phyloP scores from a whole-genome alignment of 2,113 vertebrate genomes.

The Anoura caudifer region DNA sequence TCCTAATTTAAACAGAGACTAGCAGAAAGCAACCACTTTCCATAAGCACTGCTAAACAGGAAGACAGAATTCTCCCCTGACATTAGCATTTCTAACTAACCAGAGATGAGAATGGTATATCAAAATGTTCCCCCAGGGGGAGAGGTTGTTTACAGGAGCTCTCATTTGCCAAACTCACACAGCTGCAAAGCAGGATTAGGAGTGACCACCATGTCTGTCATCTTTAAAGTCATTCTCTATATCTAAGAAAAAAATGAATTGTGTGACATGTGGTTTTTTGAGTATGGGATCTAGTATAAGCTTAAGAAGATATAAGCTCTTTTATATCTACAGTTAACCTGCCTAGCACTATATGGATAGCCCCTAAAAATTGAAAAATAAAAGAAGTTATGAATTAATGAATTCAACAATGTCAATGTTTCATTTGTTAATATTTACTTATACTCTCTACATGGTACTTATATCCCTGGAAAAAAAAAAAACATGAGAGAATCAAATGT shows the following conservation, averaged over 20 bases:
- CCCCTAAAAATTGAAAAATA: background rate
- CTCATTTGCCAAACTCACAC: background rate
- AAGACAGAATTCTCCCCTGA: background rate
- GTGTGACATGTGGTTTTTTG: background rate
- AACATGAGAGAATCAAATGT: background rate
- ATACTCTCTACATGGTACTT: background rate
- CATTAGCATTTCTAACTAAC: conserved; percentile 16
- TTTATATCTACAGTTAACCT: background rate
- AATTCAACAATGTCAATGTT: background rate
- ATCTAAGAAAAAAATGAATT: background rate
- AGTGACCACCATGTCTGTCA: background rate
- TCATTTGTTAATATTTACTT: background rate
- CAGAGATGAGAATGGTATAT: conserved; percentile 38
- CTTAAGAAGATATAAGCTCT: background rate
- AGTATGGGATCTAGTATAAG: background rate
- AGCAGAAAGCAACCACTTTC: background rate
- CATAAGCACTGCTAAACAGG: conserved; percentile 9
- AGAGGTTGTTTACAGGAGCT: background rate
- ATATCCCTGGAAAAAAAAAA: background rate
- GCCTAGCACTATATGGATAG: background rate
- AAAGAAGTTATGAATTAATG: background rate
- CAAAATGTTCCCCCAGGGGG: background rate
- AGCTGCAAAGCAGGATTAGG: background rate
- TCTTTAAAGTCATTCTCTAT: background rate
- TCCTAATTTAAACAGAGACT: background rate